Evolutionary conservation across 2,888 invertebrate genomes (phyloP).

Genomic region (Theretra japonica): DNA sequence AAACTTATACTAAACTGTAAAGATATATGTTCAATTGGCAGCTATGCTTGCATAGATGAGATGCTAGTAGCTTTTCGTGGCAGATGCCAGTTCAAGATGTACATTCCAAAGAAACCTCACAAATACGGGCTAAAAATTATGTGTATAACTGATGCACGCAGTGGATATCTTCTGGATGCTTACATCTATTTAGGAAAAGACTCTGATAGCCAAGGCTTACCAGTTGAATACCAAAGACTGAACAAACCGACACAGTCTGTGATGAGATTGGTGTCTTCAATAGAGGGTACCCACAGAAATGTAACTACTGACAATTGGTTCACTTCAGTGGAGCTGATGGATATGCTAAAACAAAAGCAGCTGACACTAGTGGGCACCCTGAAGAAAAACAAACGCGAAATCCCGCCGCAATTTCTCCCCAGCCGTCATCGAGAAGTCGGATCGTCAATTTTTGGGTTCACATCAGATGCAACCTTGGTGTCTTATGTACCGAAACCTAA

Average conservation of each 20-base stretch:
- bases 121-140: conserved; percentile 38
- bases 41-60: conserved; percentile 31
- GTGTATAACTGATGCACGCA: conserved; percentile 34
- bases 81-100: conserved; percentile 37
- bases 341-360: conserved; percentile 1
- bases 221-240: not conserved
- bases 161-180: conserved; percentile 32
- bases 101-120: conserved; percentile 38
- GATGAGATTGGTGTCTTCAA: not conserved
- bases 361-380: not conserved
- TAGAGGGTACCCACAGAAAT: not conserved
- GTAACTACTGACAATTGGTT: not conserved
- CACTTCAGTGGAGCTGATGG: not conserved
- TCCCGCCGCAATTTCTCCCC: not conserved
- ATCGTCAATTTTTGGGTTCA: not conserved
- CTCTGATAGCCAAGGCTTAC: not conserved
- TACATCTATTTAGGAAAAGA: not conserved
- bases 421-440: not conserved
- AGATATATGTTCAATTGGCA: conserved; percentile 30
- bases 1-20: conserved; percentile 32
- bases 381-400: not conserved
- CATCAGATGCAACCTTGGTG: not conserved
- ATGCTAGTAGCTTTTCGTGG: conserved; percentile 33
- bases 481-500: not conserved
- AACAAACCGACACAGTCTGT: not conserved